Conservation (phyloP, 2,888 invertebrate genomes). For the Mystacides longicornis region DNA sequence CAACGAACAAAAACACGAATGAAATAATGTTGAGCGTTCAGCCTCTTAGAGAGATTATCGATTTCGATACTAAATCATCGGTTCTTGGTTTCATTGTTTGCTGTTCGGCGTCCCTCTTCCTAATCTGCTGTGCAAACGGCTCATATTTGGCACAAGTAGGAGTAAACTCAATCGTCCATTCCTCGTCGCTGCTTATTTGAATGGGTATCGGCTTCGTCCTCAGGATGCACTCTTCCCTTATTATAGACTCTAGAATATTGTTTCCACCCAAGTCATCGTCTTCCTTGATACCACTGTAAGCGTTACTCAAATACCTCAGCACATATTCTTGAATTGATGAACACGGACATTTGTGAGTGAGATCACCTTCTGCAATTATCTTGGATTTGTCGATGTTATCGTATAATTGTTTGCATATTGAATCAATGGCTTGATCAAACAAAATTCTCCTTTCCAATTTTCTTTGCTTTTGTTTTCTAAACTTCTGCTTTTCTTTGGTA, state of each 20-base stretch:
- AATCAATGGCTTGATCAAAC: slow-evolving; percentile 5
- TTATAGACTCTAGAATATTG: background rate
- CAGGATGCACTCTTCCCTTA: background rate
- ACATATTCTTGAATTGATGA: slow-evolving; percentile 9
- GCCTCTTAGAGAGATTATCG: background rate
- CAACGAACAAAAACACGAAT: too few species aligned
- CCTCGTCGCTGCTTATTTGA: slow-evolving; percentile 35
- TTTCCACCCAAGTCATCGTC: background rate
- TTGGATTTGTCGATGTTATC: slow-evolving; percentile 8
- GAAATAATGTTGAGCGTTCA: background rate
- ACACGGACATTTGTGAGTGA: slow-evolving; percentile 9
- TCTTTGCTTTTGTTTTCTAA: background rate
- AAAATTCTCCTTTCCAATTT: background rate
- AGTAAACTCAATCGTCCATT: slow-evolving; percentile 43
- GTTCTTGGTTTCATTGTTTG: slow-evolving; percentile 1
- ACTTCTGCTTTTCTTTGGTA: background rate
- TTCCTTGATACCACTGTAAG: background rate
- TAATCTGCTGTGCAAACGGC: background rate
- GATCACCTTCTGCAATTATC: slow-evolving; percentile 5
- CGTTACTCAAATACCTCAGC: slow-evolving; percentile 1
- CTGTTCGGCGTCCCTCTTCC: background rate
- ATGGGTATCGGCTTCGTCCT: background rate
- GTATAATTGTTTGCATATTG: slow-evolving; percentile 13
- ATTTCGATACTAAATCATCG: background rate
- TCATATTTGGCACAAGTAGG: slow-evolving; percentile 32